A percentile compares a stretch with the other conserved stretches of the same genome.
These are phyloP conservation scores for Luffia ferchaultella DNA, from an alignment of 2,888 invertebrate species.

Conservation along the genomic window DNA sequence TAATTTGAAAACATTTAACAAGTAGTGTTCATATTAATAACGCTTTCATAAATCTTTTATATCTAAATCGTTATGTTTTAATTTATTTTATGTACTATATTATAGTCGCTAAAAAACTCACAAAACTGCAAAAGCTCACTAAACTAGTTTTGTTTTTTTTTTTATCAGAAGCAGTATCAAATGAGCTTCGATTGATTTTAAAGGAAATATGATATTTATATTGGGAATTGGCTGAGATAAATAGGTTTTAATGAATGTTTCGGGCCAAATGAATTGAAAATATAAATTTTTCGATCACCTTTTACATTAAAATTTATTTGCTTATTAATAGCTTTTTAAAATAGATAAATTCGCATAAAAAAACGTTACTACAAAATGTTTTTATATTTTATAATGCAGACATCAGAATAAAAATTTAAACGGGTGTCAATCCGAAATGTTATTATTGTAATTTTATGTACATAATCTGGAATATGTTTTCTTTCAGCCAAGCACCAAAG, in stretches of 20 bases:
- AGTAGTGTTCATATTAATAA: too few relatives aligned
- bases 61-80: background rate
- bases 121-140: background rate
- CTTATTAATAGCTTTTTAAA: background rate
- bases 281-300: background rate
- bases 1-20: too few relatives aligned
- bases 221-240: background rate
- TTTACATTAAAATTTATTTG: background rate
- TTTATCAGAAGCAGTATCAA: background rate
- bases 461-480: slow-evolving; percentile 4
- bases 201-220: background rate
- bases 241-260: background rate
- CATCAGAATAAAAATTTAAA: too few relatives aligned
- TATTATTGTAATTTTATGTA: background rate
- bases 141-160: background rate
- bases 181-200: background rate
- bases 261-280: background rate
- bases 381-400: too few relatives aligned
- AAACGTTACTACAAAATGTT: background rate
- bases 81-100: background rate
- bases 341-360: background rate
- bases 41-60: too few relatives aligned
- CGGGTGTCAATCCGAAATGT: too few relatives aligned
- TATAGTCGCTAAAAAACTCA: background rate
- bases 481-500: slow-evolving; percentile 60